These are phyloP conservation scores for Anastatus disparis DNA, from an alignment of 1,140 invertebrate genomes.

Conservation along the genomic window DNA sequence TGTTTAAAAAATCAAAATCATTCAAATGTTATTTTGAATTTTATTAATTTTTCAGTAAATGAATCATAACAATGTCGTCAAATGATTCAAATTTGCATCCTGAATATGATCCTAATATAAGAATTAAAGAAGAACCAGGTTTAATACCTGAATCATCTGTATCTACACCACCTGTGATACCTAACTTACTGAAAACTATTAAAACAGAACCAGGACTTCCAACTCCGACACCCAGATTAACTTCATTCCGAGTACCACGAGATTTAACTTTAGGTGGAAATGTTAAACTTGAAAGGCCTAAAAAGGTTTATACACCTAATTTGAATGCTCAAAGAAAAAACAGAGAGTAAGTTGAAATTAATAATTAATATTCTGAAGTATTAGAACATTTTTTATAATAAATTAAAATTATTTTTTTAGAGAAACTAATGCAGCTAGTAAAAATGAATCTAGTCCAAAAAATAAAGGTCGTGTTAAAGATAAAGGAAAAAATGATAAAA, in stretches of 20 bases:
- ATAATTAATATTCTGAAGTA: too few species aligned
- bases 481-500: slow-evolving; percentile 37
- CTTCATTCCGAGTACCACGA: slow-evolving; percentile 58
- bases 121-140: slow-evolving; percentile 30
- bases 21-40: too few species aligned
- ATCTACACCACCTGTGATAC: not conserved
- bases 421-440: slow-evolving; percentile 39
- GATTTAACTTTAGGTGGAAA: slow-evolving; percentile 60
- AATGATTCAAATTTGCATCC: slow-evolving; percentile 27
- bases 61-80: slow-evolving; percentile 6
- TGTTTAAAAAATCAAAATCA: too few species aligned
- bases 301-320: slow-evolving; percentile 60
- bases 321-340: slow-evolving; percentile 61
- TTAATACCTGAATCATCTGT: not conserved
- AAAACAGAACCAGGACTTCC: slow-evolving; percentile 52
- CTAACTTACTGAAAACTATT: slow-evolving; percentile 43
- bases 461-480: slow-evolving; percentile 12
- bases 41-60: slow-evolving; percentile 30
- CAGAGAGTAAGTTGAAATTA: slow-evolving; percentile 53
- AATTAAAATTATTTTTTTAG: slow-evolving; percentile 43
- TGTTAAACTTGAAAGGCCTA: slow-evolving; percentile 57
- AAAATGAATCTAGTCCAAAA: slow-evolving; percentile 41
- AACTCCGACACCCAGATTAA: slow-evolving; percentile 53
- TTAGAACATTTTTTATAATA: not conserved
- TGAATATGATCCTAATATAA: slow-evolving; percentile 25